These are phyloP conservation scores for Myodes glareolus DNA, from an alignment of 2,113 vertebrate species.

Conservation along the genomic window DNA sequence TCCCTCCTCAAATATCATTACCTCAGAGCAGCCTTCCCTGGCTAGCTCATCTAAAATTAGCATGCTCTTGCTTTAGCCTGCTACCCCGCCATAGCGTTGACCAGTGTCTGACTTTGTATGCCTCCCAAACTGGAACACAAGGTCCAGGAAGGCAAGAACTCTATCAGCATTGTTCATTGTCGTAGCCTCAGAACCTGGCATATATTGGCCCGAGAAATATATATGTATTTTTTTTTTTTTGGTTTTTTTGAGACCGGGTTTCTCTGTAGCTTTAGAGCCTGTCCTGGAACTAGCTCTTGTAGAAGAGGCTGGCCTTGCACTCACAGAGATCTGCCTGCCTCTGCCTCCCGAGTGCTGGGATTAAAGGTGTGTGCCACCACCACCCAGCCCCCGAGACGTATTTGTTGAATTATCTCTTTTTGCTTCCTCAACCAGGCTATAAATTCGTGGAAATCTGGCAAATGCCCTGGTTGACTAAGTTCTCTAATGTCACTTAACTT, in stretches of 20 bases:
- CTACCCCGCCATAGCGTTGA: not conserved
- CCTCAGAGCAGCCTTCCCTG: slow-evolving; percentile 69
- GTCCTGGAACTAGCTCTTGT: no score
- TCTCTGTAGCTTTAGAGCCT: no score
- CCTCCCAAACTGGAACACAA: not conserved
- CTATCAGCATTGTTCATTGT: not conserved
- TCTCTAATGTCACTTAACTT: slow-evolving; percentile 53
- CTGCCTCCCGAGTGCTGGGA: no score
- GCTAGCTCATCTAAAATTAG: slow-evolving; percentile 65
- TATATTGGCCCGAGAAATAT: slow-evolving; percentile 3
- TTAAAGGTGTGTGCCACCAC: no score
- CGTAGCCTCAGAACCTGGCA: not conserved
- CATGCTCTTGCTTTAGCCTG: not conserved
- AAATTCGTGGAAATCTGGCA: slow-evolving; percentile 59
- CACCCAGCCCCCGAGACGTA: not conserved
- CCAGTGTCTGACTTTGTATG: not conserved
- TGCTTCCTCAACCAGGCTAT: slow-evolving; percentile 16
- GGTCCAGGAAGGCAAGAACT: not conserved
- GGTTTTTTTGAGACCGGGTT: no score
- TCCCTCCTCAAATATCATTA: slow-evolving; percentile 60
- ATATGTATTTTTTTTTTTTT: no score
- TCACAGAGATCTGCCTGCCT: no score
- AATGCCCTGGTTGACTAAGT: slow-evolving; percentile 50
- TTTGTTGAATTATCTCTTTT: slow-evolving; percentile 62
- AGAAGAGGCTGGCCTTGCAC: no score